Evolutionary conservation across 1,140 invertebrate species (phyloP), one percentile per base, ranked within the genome.

Genomic region (Alviniconcha marisindica): DNA sequence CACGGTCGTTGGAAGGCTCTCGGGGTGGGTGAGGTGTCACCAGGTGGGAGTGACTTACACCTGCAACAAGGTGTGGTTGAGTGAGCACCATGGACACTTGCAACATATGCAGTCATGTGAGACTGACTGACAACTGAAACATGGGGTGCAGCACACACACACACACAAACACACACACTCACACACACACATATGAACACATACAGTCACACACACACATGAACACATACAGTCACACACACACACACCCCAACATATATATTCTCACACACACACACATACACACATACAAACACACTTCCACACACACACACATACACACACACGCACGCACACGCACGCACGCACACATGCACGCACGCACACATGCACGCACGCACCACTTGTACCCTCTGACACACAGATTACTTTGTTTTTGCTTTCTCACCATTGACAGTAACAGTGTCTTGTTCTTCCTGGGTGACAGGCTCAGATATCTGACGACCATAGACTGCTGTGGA

Each of bases 11-110:
- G 63, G 91, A 91, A 44, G 91, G 91, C 82, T 90, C 89, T 40
- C 89, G 73, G 15, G 91, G 90, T 51, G 91, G 91, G 69, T 92
- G 91, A 21, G 91, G 90, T 18, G 90, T 86, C 14, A 91, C 88
- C 5, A 87, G 77, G 31, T 81, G 77, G 31, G 80, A 74, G 2
- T 85, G 73, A 74, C 76, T 56, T 21, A 66, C 42, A 24, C 82
- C 78, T 86, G 56, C n/a, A 84, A 48, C n/a, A n/a, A n/a, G n/a
- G n/a, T n/a, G n/a, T n/a, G n/a, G n/a, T n/a, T n/a, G n/a, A n/a
- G n/a, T n/a, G n/a, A n/a, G n/a, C n/a, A n/a, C n/a, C n/a, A n/a
- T n/a, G n/a, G n/a, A n/a, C n/a, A n/a, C n/a, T n/a, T n/a, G n/a
- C n/a, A n/a, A n/a, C n/a, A n/a, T n/a, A n/a, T n/a, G n/a, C n/a